Evolutionary conservation across 2,113 vertebrate genomes (phyloP), one percentile per base, ranked within the genome.

Genomic region (Zosterops hypoxanthus): DNA sequence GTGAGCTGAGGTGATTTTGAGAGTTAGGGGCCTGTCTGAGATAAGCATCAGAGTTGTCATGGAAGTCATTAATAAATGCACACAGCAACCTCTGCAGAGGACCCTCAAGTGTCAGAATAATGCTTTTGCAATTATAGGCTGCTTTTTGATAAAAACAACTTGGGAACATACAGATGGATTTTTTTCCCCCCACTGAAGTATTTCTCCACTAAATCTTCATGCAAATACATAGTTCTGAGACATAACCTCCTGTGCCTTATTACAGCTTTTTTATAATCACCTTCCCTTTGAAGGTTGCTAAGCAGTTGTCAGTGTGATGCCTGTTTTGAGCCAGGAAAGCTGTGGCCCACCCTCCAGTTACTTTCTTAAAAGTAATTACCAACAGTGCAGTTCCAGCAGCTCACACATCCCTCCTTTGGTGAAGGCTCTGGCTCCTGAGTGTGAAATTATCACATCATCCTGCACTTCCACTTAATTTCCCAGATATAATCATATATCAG

Each of bases 221-320:
- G 50, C 42, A 85, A 17, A 72, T 76, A 26, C 4, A 0, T 24
- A 50, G 78, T 92, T 95, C 42, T 75, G 69, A 92, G 78, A 36
- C 42, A 50, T 64, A 76, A 75, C 57, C 50, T 92, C 59, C 73
- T 76, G 33, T 85, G 87, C 36, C 55, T 91, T 79, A 69, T 56
- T 94, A 42, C 14, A 94, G 46, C 14, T 85, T 76, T 82, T 56
- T 26, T 65, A 14, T 89, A 79, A 81, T 91, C 44, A 50, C 69
- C 66, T 80, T 50, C 73, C 53, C 33, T 46, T 91, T n/a, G 65
- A 89, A 82, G 70, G 95, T 92, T 95, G 95, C 89, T 94, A 95
- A 82, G 87, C 82, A 85, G 14, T 85, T 1, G 4, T 89, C 89
- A 82, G 82, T 66, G 86, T 92, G 84, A 69, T 71, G 50, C 50